phyloP scores from a whole-genome alignment of 2,113 vertebrate species.

The Rattus norvegicus region DNA sequence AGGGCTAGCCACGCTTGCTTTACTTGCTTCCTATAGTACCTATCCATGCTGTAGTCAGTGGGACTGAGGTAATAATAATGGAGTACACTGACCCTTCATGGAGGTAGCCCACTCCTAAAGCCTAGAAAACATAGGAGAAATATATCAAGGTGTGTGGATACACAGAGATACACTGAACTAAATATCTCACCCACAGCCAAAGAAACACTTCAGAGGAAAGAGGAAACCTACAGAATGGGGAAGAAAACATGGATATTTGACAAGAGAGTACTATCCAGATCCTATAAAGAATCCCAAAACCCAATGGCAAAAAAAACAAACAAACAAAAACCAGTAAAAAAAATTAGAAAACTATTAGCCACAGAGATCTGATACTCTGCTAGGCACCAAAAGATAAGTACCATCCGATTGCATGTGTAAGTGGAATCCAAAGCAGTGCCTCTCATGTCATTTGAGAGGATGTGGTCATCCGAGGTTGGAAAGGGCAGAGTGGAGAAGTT shows the following conservation, averaged over 20 bases:
- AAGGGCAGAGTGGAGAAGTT: not conserved
- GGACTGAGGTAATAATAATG: not conserved
- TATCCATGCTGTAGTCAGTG: not conserved
- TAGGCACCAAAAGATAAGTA: not conserved
- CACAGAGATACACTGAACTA: not conserved
- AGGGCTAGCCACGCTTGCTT: accelerated
- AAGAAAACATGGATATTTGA: not conserved
- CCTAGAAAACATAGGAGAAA: not conserved
- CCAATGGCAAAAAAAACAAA: not conserved
- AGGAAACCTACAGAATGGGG: not conserved
- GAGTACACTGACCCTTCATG: not conserved
- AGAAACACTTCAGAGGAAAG: not conserved
- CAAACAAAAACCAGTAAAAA: not conserved
- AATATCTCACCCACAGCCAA: not conserved
- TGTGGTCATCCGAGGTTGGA: not conserved
- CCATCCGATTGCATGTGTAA: not conserved
- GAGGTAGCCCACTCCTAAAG: not conserved
- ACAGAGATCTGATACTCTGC: not conserved
- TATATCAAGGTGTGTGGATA: not conserved
- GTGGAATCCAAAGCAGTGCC: not conserved
- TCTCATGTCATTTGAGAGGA: not conserved
- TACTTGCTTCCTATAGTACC: not conserved
- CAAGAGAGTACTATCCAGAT: not conserved
- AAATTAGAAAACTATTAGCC: not conserved
- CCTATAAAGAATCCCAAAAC: not conserved